A percentile compares a stretch with the other conserved stretches of the same genome.
Evolutionary conservation across 2,888 invertebrate genomes (phyloP).

Genomic region (Allolobophora icterica): DNA sequence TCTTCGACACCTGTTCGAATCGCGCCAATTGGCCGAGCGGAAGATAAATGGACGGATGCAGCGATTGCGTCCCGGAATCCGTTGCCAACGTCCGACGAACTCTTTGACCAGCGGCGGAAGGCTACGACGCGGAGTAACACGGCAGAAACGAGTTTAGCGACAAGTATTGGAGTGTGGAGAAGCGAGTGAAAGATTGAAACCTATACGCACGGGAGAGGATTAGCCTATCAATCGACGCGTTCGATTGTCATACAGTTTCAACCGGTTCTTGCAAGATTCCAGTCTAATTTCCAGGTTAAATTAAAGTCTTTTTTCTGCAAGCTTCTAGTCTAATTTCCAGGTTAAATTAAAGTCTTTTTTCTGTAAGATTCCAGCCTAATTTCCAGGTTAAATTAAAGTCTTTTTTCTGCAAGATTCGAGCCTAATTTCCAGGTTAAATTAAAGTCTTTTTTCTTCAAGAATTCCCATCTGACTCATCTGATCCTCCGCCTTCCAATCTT

Average conservation of each 20-base stretch:
- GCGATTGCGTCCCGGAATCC: not conserved
- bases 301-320: not conserved
- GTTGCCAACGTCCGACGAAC: not conserved
- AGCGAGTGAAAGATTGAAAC: not conserved
- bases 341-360: too few species aligned
- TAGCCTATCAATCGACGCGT: too few species aligned
- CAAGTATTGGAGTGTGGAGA: not conserved
- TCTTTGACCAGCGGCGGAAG: not conserved
- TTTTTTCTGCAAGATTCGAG: not conserved
- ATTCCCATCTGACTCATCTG: too few species aligned
- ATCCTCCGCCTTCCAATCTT: too few species aligned
- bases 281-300: not conserved
- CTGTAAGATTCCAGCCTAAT: not conserved
- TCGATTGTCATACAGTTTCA: not conserved
- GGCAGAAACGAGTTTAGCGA: not conserved
- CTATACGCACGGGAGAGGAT: not conserved
- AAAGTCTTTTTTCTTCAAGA: too few species aligned
- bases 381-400: not conserved
- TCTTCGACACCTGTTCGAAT: not conserved
- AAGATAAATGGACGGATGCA: not conserved
- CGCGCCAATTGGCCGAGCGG: not conserved
- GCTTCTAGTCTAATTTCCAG: not conserved
- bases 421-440: not conserved
- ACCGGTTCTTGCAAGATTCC: not conserved
- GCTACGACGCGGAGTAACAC: not conserved